Evolutionary conservation across 2,888 invertebrate species (phyloP).

Genomic region (Drosophila prolongata): DNA sequence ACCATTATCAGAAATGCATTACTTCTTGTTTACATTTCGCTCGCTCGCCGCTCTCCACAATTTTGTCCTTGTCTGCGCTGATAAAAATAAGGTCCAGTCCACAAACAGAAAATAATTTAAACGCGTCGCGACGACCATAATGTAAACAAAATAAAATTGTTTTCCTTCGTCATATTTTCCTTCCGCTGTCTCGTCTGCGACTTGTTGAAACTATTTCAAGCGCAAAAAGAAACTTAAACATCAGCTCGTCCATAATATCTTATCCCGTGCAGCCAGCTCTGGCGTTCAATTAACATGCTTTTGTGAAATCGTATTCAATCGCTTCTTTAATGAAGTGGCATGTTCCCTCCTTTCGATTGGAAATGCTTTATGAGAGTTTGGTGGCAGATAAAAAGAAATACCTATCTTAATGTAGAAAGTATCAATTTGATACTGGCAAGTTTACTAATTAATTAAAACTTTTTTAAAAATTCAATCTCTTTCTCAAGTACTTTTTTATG

Average conservation of each 20-base stretch:
- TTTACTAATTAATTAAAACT: no score
- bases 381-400: neutral
- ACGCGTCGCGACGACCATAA: constrained; percentile 54
- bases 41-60: neutral
- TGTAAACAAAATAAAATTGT: constrained; percentile 57
- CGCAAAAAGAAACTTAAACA: constrained; percentile 47
- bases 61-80: constrained; percentile 45
- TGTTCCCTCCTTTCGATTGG: constrained; percentile 16
- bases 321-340: constrained; percentile 54
- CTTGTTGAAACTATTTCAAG: constrained; percentile 70
- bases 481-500: no score
- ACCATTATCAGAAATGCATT: constrained; percentile 52
- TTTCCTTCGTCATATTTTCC: constrained; percentile 36
- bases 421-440: no score
- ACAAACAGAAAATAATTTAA: constrained; percentile 63
- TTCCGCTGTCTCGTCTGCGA: constrained; percentile 31
- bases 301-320: constrained; percentile 68
- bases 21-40: constrained; percentile 27
- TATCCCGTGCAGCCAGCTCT: constrained; percentile 10
- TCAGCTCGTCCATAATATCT: constrained; percentile 17
- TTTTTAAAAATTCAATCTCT: no score
- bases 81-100: constrained; percentile 65
- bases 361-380: neutral
- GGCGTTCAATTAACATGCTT: constrained; percentile 64
- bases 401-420: no score